Evolutionary conservation across 2,797 vertebrate genomes (phyloP).

Genomic region (Clarias pachynema): DNA sequence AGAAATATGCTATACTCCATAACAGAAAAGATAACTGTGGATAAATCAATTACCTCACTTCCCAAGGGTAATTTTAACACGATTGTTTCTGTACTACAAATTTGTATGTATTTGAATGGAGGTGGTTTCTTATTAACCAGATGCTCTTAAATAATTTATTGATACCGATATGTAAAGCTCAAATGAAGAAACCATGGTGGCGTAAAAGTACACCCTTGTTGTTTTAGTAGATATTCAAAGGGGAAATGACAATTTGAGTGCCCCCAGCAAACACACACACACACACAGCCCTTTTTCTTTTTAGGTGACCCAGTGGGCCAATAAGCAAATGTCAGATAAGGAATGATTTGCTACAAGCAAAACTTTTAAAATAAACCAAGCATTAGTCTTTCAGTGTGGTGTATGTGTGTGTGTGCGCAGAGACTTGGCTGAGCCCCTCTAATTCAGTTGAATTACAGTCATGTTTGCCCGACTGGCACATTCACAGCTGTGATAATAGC

Average conservation of each 20-base stretch:
- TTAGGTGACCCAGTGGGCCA: constrained; percentile 66
- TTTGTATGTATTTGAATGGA: not conserved
- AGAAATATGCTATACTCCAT: not conserved
- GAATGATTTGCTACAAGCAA: constrained; percentile 78
- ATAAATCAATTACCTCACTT: not conserved
- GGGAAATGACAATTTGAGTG: not conserved
- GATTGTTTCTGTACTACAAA: not conserved
- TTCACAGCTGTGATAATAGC: constrained; percentile 78
- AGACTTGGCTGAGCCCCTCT: constrained; percentile 62
- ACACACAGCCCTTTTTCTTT: constrained; percentile 19
- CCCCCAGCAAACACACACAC: not conserved
- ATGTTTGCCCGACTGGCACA: constrained; percentile 72
- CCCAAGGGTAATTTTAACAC: not conserved
- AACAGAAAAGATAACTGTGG: not conserved
- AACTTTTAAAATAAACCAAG: constrained; percentile 79
- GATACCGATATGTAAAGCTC: not conserved
- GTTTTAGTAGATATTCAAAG: not conserved
- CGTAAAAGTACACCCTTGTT: not conserved
- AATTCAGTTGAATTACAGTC: constrained; percentile 80
- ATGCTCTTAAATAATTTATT: not conserved
- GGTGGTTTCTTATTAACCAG: not conserved
- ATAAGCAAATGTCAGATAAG: constrained; percentile 77
- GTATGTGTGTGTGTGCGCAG: constrained; percentile 43
- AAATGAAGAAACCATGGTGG: not conserved
- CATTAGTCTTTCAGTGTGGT: constrained; percentile 58